Percentiles rank a stretch among this genome's conserved stretches.
Evolutionary conservation across 2,888 invertebrate species (phyloP).

Genomic region (Carterocephalus palaemon): DNA sequence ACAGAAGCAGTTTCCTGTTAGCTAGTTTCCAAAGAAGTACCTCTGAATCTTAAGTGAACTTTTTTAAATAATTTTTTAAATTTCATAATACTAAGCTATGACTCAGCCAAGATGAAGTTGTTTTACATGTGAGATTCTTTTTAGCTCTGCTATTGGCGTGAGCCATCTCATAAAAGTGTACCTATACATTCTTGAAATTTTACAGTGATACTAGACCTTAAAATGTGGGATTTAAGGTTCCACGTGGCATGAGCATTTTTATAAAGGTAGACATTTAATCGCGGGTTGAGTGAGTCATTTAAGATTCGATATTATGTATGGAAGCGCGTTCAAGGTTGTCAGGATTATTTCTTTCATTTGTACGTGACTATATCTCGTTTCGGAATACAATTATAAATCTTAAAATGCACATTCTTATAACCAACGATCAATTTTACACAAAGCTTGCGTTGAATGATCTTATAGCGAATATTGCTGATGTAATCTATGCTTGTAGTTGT

Average conservation of each 20-base stretch:
- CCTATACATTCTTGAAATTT: slow-evolving; percentile 11
- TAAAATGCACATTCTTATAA: slow-evolving; percentile 18
- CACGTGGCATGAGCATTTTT: background rate
- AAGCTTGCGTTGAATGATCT: too few relatives aligned
- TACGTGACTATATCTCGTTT: slow-evolving; percentile 22
- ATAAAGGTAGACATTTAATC: slow-evolving; percentile 24
- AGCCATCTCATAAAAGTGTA: slow-evolving; percentile 26
- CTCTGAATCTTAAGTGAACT: background rate
- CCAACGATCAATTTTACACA: too few relatives aligned
- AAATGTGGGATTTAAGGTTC: slow-evolving; percentile 4
- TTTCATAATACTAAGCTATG: slow-evolving; percentile 7
- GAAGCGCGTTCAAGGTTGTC: slow-evolving; percentile 65
- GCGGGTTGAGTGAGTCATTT: slow-evolving; percentile 51
- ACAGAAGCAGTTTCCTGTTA: too few relatives aligned
- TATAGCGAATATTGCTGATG: too few relatives aligned
- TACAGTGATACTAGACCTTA: slow-evolving; percentile 1
- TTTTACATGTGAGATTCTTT: slow-evolving; percentile 32
- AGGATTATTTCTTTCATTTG: slow-evolving; percentile 21
- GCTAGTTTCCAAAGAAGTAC: too few relatives aligned
- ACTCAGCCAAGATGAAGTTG: slow-evolving; percentile 29
- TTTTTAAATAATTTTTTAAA: background rate
- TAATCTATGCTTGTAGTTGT: too few relatives aligned
- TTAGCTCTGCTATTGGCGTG: slow-evolving; percentile 26
- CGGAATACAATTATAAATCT: slow-evolving; percentile 23
- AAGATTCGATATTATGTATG: slow-evolving; percentile 58